A percentile compares a stretch with the other conserved stretches of the same genome.
These are phyloP conservation scores for Metallyticus violacea DNA, from an alignment of 2,888 invertebrate species.

Conservation along the genomic window DNA sequence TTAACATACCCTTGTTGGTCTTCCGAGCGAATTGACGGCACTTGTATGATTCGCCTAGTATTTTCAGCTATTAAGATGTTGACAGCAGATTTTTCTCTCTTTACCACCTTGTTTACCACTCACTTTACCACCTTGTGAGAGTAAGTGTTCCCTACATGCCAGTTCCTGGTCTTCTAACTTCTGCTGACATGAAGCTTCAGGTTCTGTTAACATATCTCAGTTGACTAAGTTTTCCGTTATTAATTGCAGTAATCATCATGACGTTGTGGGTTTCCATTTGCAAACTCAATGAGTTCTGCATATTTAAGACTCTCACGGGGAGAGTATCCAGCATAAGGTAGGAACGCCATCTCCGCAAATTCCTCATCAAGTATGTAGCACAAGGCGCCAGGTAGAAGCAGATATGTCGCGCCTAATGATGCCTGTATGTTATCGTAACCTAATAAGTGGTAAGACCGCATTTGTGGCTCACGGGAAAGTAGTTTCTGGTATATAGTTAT, in stretches of 20 bases:
- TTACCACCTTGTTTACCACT: too few relatives aligned
- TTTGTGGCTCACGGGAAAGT: neutral
- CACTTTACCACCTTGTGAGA: too few relatives aligned
- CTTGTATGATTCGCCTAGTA: too few relatives aligned
- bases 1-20: too few relatives aligned
- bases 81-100: too few relatives aligned
- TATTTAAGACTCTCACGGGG: neutral
- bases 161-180: neutral
- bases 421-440: neutral
- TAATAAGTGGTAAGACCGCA: neutral
- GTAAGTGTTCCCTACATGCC: too few relatives aligned
- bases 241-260: neutral
- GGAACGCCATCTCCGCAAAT: neutral
- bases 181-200: too few relatives aligned
- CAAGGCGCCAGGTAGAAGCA: neutral
- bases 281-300: neutral
- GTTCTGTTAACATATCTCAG: too few relatives aligned
- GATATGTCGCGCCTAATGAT: neutral
- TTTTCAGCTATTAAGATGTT: too few relatives aligned
- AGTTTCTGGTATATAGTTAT: too few relatives aligned
- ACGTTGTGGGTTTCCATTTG: neutral
- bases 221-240: neutral
- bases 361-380: neutral
- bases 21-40: too few relatives aligned
- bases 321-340: neutral